Percentiles rank a stretch among this genome's conserved stretches.
phyloP scores from a whole-genome alignment of 2,888 invertebrate species.

The Iphiclides podalirius region DNA sequence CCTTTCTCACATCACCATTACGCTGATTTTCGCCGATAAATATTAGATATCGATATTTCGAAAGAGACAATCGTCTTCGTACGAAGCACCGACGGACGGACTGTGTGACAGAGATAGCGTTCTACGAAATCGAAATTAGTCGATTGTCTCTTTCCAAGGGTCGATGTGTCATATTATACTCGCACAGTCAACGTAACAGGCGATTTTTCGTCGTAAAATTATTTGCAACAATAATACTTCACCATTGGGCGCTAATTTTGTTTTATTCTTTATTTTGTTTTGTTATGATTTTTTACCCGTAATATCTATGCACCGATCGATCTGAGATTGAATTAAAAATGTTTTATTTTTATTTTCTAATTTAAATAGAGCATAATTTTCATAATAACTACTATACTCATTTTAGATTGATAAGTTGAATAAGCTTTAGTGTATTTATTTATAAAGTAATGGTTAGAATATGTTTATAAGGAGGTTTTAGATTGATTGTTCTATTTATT shows the following conservation, averaged over 20 bases:
- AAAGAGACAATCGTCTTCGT: too few species aligned
- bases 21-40: too few species aligned
- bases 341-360: conserved; percentile 12
- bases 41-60: too few species aligned
- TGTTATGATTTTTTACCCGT: neutral
- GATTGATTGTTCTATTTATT: conserved; percentile 65
- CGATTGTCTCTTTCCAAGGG: too few species aligned
- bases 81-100: too few species aligned
- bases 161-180: too few species aligned
- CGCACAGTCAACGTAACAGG: too few species aligned
- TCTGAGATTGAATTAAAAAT: conserved; percentile 25
- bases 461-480: conserved; percentile 45
- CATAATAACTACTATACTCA: conserved; percentile 76
- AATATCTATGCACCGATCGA: conserved; percentile 20
- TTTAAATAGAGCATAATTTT: conserved; percentile 56
- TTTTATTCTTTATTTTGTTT: conserved; percentile 12
- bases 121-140: too few species aligned
- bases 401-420: conserved; percentile 55
- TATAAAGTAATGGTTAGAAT: conserved; percentile 31
- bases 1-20: too few species aligned
- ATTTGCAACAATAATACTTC: conserved; percentile 3
- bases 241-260: conserved; percentile 44
- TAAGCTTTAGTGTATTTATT: conserved; percentile 72
- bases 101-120: too few species aligned
- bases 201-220: neutral